Base-by-base conservation (phyloP, 2,888 invertebrate species). In the Rutpela maculata region DNA sequence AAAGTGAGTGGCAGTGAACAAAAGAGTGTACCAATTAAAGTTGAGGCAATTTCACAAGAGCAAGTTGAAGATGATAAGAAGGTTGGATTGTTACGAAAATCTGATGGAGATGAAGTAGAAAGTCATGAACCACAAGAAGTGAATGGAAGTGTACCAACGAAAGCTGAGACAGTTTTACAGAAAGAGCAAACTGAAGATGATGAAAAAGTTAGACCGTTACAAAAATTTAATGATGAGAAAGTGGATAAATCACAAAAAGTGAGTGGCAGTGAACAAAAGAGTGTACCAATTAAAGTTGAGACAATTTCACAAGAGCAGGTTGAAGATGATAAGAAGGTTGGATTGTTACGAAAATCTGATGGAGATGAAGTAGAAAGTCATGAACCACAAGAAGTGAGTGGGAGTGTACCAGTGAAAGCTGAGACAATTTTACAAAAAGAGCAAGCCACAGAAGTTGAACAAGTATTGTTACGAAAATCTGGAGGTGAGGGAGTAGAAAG, bases 251-350 rank as follows among this genome's bases (percentile, higher is more conserved):
- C 4, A 26, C 22, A 26, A 26, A 4, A 26, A 26, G 1, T 26
- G 4, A 26, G 4, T 26, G 22, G 22, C 31, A 35, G 6, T 26
- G 26, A 26, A n/a, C n/a, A n/a, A n/a, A n/a, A n/a, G 6, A 26
- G 2, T 35, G 31, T 62, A 60, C 70, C 70, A n/a, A 62, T 11
- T 50, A 62, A 22, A 60, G n/a, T 17, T 4, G 70, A 62, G 35
- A 60, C n/a, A 10, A 9, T n/a, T 38, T 50, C 22, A 59, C 19
- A 67, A 15, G 9, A 43, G 5, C 38, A 38, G 4, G 9, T 38
- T 9, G 31, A 35, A 35, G 31, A 9, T 35, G 31, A 35, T 35
- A 9, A 35, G 3, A 26, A 26, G 31, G 31, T 35, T 35, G 0
- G 7, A 35, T 9, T 35, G 9, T 50, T 50, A 17, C n/a, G 1